Evolutionary conservation across 2,797 vertebrate genomes (phyloP), one percentile per base, ranked within the genome.

Genomic region (Myotis vivesi): DNA sequence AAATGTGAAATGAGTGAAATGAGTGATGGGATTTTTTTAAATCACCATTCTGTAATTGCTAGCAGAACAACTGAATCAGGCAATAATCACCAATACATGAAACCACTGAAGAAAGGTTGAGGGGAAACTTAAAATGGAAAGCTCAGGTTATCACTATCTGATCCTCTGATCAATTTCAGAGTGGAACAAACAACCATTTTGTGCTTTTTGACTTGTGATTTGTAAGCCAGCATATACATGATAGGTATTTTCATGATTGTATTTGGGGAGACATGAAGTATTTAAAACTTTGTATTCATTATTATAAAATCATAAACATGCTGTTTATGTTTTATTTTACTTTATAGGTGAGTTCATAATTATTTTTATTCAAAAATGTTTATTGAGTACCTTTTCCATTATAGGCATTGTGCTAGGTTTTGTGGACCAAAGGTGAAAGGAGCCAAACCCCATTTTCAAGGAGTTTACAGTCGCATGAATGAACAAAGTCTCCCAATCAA

Each of bases 261-360:
- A 9, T 71, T 69, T 92, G 30, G 25, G 22, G 22, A 85, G 11
- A 25, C 25, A 66, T 36, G 23, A 84, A 76, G 66, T 82, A 86
- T 36, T 80, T 90, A 55, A 90, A 84, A 91, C 17, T n/a, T 44
- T 73, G 9, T 69, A 55, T 0, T 92, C 41, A 66, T 28, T 89
- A 75, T 81, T 89, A 55, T 28, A 93, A 95, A 71, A 85, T 44
- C 38, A 89, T 57, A 90, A 92, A 55, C 2, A 82, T 57, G 15
- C 22, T 64, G 33, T 44, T 89, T 51, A 92, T 41, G n/a, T 85
- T 93, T 94, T 81, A 84, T 87, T 49, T 87, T 88, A 91, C 8
- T 44, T 82, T 92, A 41, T 19, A 88, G 51, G 19, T 88, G 23
- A 87, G 30, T 93, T 96, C 6, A 64, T 89, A 69, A 80, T 23